Percentiles rank a stretch among this genome's conserved stretches.
Evolutionary conservation across 2,113 vertebrate genomes (phyloP).

Genomic region (Hyaena hyaena): DNA sequence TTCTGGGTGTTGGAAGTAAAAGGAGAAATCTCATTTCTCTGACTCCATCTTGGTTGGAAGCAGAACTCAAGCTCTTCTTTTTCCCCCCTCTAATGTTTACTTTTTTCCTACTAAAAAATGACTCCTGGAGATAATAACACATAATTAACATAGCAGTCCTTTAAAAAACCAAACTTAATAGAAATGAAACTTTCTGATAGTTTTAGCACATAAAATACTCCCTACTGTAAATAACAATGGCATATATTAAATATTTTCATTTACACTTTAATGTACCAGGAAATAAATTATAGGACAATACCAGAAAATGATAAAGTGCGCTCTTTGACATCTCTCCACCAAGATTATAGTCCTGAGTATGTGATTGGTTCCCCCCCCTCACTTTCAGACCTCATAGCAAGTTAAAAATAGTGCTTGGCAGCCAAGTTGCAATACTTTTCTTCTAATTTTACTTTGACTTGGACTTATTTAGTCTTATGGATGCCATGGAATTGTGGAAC

Average conservation of each 20-base stretch:
- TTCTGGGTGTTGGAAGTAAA: not conserved
- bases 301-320: not conserved
- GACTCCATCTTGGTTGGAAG: not conserved
- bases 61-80: not conserved
- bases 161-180: slow-evolving; percentile 33
- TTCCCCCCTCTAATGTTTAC: not conserved
- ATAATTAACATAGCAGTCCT: not conserved
- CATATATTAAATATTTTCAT: not conserved
- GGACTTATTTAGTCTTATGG: not conserved
- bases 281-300: not conserved
- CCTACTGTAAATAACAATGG: not conserved
- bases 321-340: not conserved
- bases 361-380: not conserved
- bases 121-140: not conserved
- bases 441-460: slow-evolving; percentile 5
- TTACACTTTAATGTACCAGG: not conserved
- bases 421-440: not conserved
- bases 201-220: slow-evolving; percentile 22
- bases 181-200: not conserved
- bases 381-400: not conserved
- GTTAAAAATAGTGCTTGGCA: not conserved
- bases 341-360: not conserved
- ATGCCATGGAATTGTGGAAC: not conserved
- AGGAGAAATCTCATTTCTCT: not conserved
- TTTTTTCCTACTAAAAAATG: not conserved